phyloP scores from a whole-genome alignment of 2,797 vertebrate species.

The Gephyroberyx darwinii region DNA sequence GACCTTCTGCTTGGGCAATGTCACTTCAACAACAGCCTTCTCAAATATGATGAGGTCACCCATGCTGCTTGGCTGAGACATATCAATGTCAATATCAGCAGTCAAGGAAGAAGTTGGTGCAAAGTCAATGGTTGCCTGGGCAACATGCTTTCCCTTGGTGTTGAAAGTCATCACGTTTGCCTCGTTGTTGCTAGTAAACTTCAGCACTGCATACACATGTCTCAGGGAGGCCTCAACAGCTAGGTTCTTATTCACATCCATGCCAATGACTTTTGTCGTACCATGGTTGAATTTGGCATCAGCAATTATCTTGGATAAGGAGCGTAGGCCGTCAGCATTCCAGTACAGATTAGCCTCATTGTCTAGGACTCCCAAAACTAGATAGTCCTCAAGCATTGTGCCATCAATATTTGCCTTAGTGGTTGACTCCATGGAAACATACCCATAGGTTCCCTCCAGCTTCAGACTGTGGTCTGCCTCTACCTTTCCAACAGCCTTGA shows the following conservation, averaged over 20 bases:
- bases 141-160: slow-evolving; percentile 83
- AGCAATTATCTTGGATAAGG: slow-evolving; percentile 80
- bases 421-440: slow-evolving; percentile 84
- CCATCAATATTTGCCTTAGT: slow-evolving; percentile 82
- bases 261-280: slow-evolving; percentile 76
- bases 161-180: slow-evolving; percentile 68
- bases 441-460: slow-evolving; percentile 82
- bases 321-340: slow-evolving; percentile 84
- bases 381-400: slow-evolving; percentile 71
- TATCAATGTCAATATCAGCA: slow-evolving; percentile 81
- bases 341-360: slow-evolving; percentile 84
- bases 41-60: slow-evolving; percentile 80
- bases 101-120: slow-evolving; percentile 74
- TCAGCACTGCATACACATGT: slow-evolving; percentile 84
- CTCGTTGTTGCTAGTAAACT: slow-evolving; percentile 82
- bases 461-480: slow-evolving; percentile 81
- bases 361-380: slow-evolving; percentile 81
- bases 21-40: slow-evolving; percentile 76
- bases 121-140: slow-evolving; percentile 84
- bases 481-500: slow-evolving; percentile 78
- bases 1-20: slow-evolving; percentile 81
- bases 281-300: slow-evolving; percentile 74
- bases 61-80: slow-evolving; percentile 82
- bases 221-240: slow-evolving; percentile 83
- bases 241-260: slow-evolving; percentile 84